Base-by-base conservation (phyloP, 2,888 invertebrate species). In the Iselma pallidipennis region DNA sequence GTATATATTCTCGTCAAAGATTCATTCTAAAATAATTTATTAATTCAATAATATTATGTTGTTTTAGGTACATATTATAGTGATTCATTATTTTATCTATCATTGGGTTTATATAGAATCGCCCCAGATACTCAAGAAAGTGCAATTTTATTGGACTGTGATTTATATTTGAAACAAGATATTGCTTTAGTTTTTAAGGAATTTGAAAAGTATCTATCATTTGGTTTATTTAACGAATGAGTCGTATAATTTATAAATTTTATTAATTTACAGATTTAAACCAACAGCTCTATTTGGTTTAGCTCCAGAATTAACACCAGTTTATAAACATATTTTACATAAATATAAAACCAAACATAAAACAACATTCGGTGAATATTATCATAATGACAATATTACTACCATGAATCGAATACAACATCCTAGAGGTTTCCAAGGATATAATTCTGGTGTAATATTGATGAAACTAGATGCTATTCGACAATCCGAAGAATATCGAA, bases 361-460 rank as follows among this genome's bases (percentile, higher is more conserved):
- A 7, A 84, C 85, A 4, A 82, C 80, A 26, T 87, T 89, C 66
- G 82, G 82, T 16, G 80, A 81, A 51, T 81, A 73, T 67, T 79
- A 80, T 57, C 83, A 84, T 10, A 19, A 19, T n/a, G 6, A 10
- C 9, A 21, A 16, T 19, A 21, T 10, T 4, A 19, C 10, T 10
- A 37, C n/a, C n/a, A n/a, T n/a, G n/a, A 69, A 56, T 4, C 48
- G 48, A 33, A 53, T 58, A 25, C 55, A 63, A 10, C 80, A 82
- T 64, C 78, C 79, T 1, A 79, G 78, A 7, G 89, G 89, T 2
- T 88, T 86, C 73, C 89, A 91, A n/a, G 93, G 94, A 1, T 89
- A 90, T 71, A 94, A 94, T 80, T 91, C 91, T 68, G 94, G 93
- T 5, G 90, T 94, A 1, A 84, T 94, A 31, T 82, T 94, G 45